Evolutionary conservation across 2,888 invertebrate species (phyloP).

Genomic region (Drosophila acutilabella): DNA sequence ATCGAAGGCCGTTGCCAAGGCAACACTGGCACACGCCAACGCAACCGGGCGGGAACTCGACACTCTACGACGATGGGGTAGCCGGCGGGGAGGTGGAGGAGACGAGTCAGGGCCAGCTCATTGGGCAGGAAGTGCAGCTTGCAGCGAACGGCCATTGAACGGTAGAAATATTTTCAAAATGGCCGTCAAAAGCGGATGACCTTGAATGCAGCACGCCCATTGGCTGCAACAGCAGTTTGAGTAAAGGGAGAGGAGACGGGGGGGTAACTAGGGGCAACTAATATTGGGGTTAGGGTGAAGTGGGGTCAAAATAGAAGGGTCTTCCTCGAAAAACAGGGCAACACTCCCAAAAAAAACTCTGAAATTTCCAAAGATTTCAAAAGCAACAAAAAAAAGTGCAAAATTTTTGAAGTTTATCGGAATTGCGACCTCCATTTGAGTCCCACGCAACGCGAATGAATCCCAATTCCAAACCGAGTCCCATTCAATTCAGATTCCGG

Average conservation of each 20-base stretch:
- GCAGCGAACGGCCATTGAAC: conserved; percentile 71
- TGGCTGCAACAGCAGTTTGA: conserved; percentile 49
- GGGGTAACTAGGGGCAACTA: neutral
- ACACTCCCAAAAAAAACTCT: too few relatives aligned
- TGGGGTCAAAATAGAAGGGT: conserved; percentile 4
- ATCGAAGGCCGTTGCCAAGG: conserved; percentile 72
- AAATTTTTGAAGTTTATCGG: too few relatives aligned
- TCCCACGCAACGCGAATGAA: conserved; percentile 53
- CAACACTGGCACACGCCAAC: conserved; percentile 46
- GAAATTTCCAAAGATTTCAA: too few relatives aligned
- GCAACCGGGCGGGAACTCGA: conserved; percentile 45
- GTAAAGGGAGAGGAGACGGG: neutral
- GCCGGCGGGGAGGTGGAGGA: neutral
- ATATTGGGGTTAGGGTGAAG: conserved; percentile 9
- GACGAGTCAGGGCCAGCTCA: conserved; percentile 56
- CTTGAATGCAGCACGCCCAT: conserved; percentile 75
- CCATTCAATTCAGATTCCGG: conserved; percentile 12
- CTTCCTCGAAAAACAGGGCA: too few relatives aligned
- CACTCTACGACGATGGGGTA: too few relatives aligned
- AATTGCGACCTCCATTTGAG: conserved; percentile 6
- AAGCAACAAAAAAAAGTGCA: too few relatives aligned
- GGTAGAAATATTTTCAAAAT: conserved; percentile 66
- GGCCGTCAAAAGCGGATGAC: conserved; percentile 74
- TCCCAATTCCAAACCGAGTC: conserved; percentile 4
- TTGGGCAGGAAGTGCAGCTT: conserved; percentile 75